These are phyloP conservation scores for Bufo gargarizans DNA, from an alignment of 2,113 vertebrate genomes.

Conservation along the genomic window DNA sequence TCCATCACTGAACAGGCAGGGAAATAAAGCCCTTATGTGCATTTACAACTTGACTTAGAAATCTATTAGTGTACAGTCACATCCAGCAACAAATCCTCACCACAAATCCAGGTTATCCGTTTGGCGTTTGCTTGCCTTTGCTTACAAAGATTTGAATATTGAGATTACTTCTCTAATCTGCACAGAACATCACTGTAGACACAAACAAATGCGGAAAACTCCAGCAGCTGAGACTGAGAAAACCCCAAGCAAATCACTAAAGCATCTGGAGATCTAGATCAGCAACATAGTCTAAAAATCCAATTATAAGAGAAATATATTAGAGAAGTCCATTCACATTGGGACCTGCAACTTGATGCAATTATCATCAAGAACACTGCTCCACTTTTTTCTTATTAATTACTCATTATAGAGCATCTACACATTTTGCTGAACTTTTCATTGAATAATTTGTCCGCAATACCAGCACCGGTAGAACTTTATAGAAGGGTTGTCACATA, in stretches of 20 bases:
- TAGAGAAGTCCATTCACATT: conserved; percentile 34
- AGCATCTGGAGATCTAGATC: conserved; percentile 49
- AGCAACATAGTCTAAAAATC: conserved; percentile 49
- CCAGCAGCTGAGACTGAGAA: conserved; percentile 26
- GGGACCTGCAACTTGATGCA: conserved; percentile 38
- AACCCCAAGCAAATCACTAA: conserved; percentile 50
- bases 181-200: conserved; percentile 17
- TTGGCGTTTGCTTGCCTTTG: conserved; percentile 24
- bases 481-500: not conserved
- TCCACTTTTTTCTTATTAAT: conserved; percentile 20
- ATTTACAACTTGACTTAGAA: not conserved
- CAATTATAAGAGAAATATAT: conserved; percentile 48
- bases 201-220: conserved; percentile 41
- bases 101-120: conserved; percentile 45
- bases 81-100: conserved; percentile 12
- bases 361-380: conserved; percentile 34
- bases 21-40: not conserved
- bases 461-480: not conserved
- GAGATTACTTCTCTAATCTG: conserved; percentile 52
- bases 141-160: conserved; percentile 53
- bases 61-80: not conserved
- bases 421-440: not conserved
- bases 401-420: not conserved
- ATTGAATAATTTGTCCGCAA: not conserved
- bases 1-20: not conserved